phyloP scores from a whole-genome alignment of 2,113 vertebrate species.

The Nematolebias whitei region DNA sequence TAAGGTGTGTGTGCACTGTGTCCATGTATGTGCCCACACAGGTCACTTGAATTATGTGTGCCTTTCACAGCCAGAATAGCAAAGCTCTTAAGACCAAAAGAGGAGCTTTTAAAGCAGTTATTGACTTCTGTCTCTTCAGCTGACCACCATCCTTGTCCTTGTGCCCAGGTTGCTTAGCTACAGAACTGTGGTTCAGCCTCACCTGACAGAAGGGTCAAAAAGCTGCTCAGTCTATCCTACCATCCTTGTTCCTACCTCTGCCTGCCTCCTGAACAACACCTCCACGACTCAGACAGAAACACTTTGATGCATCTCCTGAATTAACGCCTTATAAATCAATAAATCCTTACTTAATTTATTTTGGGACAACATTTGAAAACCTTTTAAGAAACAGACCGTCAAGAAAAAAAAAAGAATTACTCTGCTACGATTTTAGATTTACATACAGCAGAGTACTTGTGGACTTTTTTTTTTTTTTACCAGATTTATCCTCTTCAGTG shows the following conservation, averaged over 20 bases:
- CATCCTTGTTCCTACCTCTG: neutral
- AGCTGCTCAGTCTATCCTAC: constrained; percentile 9
- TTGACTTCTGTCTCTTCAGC: constrained; percentile 67
- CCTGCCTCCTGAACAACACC: neutral
- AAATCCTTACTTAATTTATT: constrained; percentile 48
- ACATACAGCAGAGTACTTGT: constrained; percentile 18
- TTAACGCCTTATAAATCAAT: constrained; percentile 40
- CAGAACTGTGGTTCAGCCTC: constrained; percentile 40
- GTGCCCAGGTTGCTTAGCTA: constrained; percentile 61
- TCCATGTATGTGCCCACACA: constrained; percentile 31
- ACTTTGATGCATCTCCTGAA: constrained; percentile 1
- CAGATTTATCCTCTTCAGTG: constrained; percentile 11
- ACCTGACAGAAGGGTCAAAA: constrained; percentile 58
- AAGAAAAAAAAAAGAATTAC: constrained; percentile 28
- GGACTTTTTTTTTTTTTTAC: constrained; percentile 25
- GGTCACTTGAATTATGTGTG: constrained; percentile 31
- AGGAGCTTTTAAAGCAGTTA: constrained; percentile 71
- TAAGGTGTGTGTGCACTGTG: constrained; percentile 22
- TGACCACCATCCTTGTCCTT: constrained; percentile 65
- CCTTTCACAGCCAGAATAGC: constrained; percentile 47
- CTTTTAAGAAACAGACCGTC: constrained; percentile 42
- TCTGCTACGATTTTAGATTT: constrained; percentile 44
- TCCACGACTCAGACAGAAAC: neutral
- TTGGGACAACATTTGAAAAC: constrained; percentile 28
- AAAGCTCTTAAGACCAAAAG: constrained; percentile 61